These are phyloP conservation scores for Elgaria multicarinata DNA, from an alignment of 2,113 vertebrate species.

Conservation along the genomic window DNA sequence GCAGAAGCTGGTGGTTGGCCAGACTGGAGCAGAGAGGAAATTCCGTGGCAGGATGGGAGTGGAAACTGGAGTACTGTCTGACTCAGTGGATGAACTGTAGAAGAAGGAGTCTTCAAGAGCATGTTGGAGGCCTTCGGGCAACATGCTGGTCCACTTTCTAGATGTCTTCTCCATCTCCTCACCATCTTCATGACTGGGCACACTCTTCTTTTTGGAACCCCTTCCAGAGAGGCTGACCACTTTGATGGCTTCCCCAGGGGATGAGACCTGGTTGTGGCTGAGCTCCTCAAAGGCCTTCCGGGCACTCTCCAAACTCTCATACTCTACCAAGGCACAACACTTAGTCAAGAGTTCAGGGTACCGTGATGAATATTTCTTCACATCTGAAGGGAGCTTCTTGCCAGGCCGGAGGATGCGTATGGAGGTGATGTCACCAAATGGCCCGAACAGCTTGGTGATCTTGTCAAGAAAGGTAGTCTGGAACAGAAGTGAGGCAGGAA, in stretches of 20 bases:
- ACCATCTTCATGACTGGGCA: not conserved
- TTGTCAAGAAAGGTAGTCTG: conserved; percentile 65
- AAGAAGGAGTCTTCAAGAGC: conserved; percentile 31
- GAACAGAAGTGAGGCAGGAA: not conserved
- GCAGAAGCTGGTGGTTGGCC: conserved; percentile 28
- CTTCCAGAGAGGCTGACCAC: conserved; percentile 73
- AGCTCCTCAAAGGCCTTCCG: conserved; percentile 71
- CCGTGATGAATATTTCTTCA: conserved; percentile 65
- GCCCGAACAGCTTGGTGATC: conserved; percentile 72
- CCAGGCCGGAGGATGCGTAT: conserved; percentile 81
- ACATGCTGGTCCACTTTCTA: conserved; percentile 45
- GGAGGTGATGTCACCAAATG: conserved; percentile 68
- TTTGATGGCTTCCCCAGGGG: conserved; percentile 21
- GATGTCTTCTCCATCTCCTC: not conserved
- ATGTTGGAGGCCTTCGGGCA: not conserved
- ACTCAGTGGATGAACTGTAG: conserved; percentile 6
- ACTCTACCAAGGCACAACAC: conserved; percentile 81
- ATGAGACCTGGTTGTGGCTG: conserved; percentile 24
- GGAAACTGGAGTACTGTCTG: fast-evolving
- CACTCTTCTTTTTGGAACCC: conserved; percentile 57
- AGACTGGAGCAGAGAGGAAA: fast-evolving
- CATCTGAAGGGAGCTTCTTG: conserved; percentile 77
- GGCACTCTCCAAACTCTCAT: conserved; percentile 76
- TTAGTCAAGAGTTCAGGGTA: conserved; percentile 77
- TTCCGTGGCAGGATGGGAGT: not conserved